Evolutionary conservation across 2,113 vertebrate genomes (phyloP), one percentile per base, ranked within the genome.

Genomic region (Stigmatopora argus): DNA sequence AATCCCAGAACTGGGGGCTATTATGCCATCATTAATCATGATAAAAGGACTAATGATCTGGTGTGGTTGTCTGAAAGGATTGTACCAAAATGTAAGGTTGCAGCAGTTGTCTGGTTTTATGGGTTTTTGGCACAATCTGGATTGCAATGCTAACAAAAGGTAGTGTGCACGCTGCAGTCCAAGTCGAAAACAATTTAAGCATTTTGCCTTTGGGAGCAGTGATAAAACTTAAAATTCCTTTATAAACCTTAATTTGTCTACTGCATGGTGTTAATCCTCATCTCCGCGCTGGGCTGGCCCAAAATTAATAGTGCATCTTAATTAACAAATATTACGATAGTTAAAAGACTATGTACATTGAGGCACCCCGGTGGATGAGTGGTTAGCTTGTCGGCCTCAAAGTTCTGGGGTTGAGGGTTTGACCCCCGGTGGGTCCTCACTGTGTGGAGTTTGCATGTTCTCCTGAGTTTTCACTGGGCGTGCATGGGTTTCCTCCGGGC

Each of bases 1-100:
- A 70, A 75, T 74, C 63, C 56, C 38, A 11, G n/a, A 38, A 53
- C 51, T 55, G 66, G 61, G 67, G 73, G 72, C 1, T 46, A 72
- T 69, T 69, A 59, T 69, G 71, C 72, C 73, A 2, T 23, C 59
- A 77, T 80, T 75, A 78, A 81, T 86, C 67, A 73, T 11, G 4
- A 57, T 66, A 65, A 67, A 35, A 7, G 60, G 65, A 75, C 78
- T 62, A 75, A 77, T 78, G 71, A 45, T 67, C 34, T 65, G 64
- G 56, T 74, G 70, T 65, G 71, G 17, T 53, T 57, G 74, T 74
- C 74, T 65, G 67, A 66, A 76, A 70, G 26, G 55, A 78, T 78
- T 69, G 65, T 66, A 18, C 67, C 56, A 57, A 62, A 46, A 5
- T 62, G 46, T 65, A 26, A 35, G 67, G 48, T 67, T 69, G 62